These are phyloP conservation scores for Zaprionus lineosus DNA, from an alignment of 2,888 invertebrate species.

Conservation along the genomic window DNA sequence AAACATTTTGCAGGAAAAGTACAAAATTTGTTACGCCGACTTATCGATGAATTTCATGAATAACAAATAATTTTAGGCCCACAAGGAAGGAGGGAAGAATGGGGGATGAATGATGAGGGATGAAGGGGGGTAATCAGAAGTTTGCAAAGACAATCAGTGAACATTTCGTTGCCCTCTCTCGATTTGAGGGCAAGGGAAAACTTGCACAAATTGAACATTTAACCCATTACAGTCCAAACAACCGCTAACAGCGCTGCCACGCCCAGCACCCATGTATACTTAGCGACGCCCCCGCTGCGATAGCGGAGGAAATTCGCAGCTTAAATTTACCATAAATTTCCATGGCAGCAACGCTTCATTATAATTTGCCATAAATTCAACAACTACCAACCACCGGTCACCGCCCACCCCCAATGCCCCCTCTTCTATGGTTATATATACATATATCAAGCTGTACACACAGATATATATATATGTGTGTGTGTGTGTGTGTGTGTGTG, in stretches of 20 bases:
- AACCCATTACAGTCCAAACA: constrained; percentile 57
- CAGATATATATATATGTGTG: constrained; percentile 17
- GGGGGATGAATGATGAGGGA: no score
- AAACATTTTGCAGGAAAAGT: constrained; percentile 44
- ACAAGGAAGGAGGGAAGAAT: no score
- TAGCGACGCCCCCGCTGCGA: no score
- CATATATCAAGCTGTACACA: constrained; percentile 1
- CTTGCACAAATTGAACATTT: constrained; percentile 74
- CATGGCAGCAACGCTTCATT: constrained; percentile 67
- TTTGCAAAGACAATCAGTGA: constrained; percentile 51
- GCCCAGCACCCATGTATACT: no score
- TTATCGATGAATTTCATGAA: constrained; percentile 76
- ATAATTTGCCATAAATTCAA: constrained; percentile 70
- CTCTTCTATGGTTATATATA: background rate
- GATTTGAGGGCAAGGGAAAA: no score
- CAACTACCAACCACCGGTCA: background rate
- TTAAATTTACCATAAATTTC: constrained; percentile 75
- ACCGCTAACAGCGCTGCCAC: no score
- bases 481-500: constrained; percentile 16
- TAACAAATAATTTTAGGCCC: constrained; percentile 57
- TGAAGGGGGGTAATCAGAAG: no score
- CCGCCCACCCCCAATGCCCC: background rate
- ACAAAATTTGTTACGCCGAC: constrained; percentile 66
- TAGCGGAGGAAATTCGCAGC: constrained; percentile 50
- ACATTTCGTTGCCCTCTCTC: no score